Percentiles rank a stretch among this genome's conserved stretches.
Conservation (phyloP, 2,797 vertebrate genomes). For the Microctenopoma steveboyesi region DNA sequence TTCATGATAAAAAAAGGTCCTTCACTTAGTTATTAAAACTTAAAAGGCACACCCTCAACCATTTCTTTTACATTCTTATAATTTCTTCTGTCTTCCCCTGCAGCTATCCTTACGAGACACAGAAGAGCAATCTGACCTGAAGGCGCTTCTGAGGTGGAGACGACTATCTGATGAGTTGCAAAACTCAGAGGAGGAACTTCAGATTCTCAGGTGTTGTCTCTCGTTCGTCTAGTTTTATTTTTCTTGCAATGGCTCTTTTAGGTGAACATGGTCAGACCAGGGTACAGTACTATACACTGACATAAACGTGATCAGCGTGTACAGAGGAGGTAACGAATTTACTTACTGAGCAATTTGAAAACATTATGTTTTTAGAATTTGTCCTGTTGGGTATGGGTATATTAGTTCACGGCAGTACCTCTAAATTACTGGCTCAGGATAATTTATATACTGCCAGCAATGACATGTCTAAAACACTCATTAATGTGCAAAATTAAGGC, state of each 20-base stretch:
- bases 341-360: not conserved
- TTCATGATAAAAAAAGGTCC: not conserved
- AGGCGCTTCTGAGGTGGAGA: slow-evolving; percentile 90
- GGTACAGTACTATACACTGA: not conserved
- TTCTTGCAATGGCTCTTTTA: not conserved
- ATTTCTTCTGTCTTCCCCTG: slow-evolving; percentile 12
- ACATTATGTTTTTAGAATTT: not conserved
- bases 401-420: no score
- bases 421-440: no score
- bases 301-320: not conserved
- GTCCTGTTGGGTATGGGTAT: not conserved
- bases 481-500: not conserved
- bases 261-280: slow-evolving; percentile 7
- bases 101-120: slow-evolving; percentile 84
- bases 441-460: not conserved
- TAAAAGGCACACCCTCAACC: not conserved
- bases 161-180: slow-evolving; percentile 90
- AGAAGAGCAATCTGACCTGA: slow-evolving; percentile 86
- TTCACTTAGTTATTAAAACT: not conserved
- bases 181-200: slow-evolving; percentile 90
- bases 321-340: not conserved
- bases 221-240: slow-evolving; percentile 13
- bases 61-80: slow-evolving; percentile 6
- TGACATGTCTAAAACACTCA: not conserved
- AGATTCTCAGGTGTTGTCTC: slow-evolving; percentile 90